Evolutionary conservation across 2,888 invertebrate species (phyloP), one percentile per base, ranked within the genome.

Genomic region (Synanthedon myopaeformis): DNA sequence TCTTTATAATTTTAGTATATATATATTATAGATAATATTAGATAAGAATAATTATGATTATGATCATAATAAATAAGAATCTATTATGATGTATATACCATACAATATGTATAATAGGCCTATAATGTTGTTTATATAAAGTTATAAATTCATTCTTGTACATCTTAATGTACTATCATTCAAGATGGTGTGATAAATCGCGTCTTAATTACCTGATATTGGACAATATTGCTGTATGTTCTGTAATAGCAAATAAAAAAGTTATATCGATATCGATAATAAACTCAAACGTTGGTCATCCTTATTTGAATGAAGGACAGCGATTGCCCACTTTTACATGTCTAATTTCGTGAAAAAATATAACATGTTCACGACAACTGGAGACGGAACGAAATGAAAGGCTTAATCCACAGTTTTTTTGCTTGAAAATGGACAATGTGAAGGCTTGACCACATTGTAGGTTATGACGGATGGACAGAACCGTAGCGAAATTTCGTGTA

Each of bases 381-480:
- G 62, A 62, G 62, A 60, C 59, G 42, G 70, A 74, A 73, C 74
- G 75, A 76, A 70, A 70, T 75, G 74, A 66, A 71, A 72, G 70
- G 70, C 68, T 72, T 82, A 85, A 84, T 83, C 84, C 82, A 64
- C 60, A 61, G 65, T 75, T 76, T 78, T 56, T 52, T 76, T 74
- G 69, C 58, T 61, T 58, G 41, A 52, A 57, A 12, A 56, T 58
- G 66, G 62, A 77, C 81, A 82, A 77, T 79, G 66, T 58, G 63
- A 35, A 11, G 52, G 76, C 79, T 83, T 84, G 82, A 81, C 82
- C 84, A 80, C 72, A 80, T 79, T 82, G 77, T 70, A 62, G 69
- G 51, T 19, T 59, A 66, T 78, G 79, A 78, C 65, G 66, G 76
- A 74, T 74, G 66, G 70, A 59, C 64, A 53, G 49, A 49, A 19